A percentile compares a stretch with the other conserved stretches of the same genome.
These are phyloP conservation scores for Siniperca undulata DNA, from an alignment of 2,797 vertebrate genomes.

Conservation along the genomic window DNA sequence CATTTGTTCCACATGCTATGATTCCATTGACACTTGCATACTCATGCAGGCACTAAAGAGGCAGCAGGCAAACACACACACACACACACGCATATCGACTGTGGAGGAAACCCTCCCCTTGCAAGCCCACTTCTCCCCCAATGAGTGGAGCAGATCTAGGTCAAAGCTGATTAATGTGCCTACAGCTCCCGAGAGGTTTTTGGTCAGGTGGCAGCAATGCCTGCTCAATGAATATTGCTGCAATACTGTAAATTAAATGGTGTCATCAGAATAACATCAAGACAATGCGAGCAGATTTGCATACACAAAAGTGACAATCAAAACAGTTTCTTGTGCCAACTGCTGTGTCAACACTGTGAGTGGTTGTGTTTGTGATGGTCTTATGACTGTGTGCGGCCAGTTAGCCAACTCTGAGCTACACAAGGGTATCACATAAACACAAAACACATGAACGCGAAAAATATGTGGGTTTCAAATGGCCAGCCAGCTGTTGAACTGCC, in stretches of 20 bases:
- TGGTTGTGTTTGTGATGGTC: slow-evolving; percentile 11
- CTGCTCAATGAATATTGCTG: slow-evolving; percentile 54
- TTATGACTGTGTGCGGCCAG: slow-evolving; percentile 2
- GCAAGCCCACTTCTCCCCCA: slow-evolving; percentile 72
- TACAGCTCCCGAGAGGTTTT: slow-evolving; percentile 77
- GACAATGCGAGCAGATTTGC: not conserved
- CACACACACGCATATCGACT: slow-evolving; percentile 40
- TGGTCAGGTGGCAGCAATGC: slow-evolving; percentile 80
- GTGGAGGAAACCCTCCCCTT: slow-evolving; percentile 75
- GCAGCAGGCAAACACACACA: slow-evolving; percentile 38
- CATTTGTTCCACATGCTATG: slow-evolving; percentile 48
- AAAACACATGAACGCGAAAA: slow-evolving; percentile 2
- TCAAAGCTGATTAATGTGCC: slow-evolving; percentile 87
- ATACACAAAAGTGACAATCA: slow-evolving; percentile 8
- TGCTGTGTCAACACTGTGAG: slow-evolving; percentile 36
- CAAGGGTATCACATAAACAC: not conserved
- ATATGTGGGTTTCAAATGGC: slow-evolving; percentile 6
- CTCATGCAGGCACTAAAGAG: slow-evolving; percentile 43
- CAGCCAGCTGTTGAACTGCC: slow-evolving; percentile 24
- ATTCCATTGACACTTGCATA: slow-evolving; percentile 44
- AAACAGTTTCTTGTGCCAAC: slow-evolving; percentile 15
- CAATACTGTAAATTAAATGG: not conserved
- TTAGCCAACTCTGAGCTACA: not conserved
- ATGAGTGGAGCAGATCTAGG: slow-evolving; percentile 84
- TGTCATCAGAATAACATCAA: slow-evolving; percentile 17